Evolutionary conservation across 92 coral and sea anemone genomes (phyloP), one percentile per base, ranked within the genome.

Genomic region (Paramuricea clavata): DNA sequence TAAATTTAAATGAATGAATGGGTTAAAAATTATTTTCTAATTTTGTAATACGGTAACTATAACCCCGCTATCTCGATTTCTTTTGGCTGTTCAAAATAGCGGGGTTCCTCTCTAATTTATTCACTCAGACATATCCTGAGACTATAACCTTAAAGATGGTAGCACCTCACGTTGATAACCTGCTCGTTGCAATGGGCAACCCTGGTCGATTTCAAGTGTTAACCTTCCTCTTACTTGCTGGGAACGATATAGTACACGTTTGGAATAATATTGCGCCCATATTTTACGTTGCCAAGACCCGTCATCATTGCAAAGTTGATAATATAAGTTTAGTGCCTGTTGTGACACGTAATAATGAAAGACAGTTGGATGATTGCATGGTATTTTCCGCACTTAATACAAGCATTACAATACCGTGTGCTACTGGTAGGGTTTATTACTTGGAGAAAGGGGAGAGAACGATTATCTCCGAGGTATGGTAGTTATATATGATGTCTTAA

Each of bases 381-480:
- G 2, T 78, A n/a, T 78, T 49, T 57, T 34, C 49, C 1, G 70
- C 25, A 6, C 12, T 8, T 11, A 78, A 57, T 52, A 33, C 43
- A 5, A 78, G 22, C 11, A 22, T 0, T 7, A 78, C 83, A 50
- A 39, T 28, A 78, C 83, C 83, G 6, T 78, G 83, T 57, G 10
- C 25, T 32, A 52, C 33, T 31, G 83, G 83, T 17, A 54, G 83
- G 83, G 33, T 21, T 17, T 78, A 78, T 36, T 50, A 78, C 49
- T 9, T 78, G 41, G 83, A 78, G 0, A 70, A 78, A 1, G 49
- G 70, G 26, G 83, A 78, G 41, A 60, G 67, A 17, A 78, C 83
- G 19, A 78, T 78, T 30, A 78, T 78, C 21, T 78, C 83, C 11
- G 83, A 78, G 68, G 83, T 78, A 54, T 28, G 42, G n/a, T n/a